Evolutionary conservation across 2,113 vertebrate genomes (phyloP).

Genomic region (Leucopternis melanops): DNA sequence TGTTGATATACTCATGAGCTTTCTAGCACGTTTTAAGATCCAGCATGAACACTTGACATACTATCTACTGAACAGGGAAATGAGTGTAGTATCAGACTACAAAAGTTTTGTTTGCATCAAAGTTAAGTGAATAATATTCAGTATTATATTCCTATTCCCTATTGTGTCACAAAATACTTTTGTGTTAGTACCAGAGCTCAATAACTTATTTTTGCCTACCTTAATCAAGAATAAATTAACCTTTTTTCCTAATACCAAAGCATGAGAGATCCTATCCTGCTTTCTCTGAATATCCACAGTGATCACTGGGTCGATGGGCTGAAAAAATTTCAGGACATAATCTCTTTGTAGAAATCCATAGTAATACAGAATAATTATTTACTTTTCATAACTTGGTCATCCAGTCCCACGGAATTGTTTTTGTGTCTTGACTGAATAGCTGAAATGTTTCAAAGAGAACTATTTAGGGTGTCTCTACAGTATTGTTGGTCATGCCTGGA

Average conservation of each 20-base stretch:
- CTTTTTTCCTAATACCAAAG: neutral
- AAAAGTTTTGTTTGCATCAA: neutral
- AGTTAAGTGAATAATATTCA: neutral
- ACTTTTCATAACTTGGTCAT: neutral
- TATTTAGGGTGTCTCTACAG: neutral
- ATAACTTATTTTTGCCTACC: neutral
- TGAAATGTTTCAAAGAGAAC: neutral
- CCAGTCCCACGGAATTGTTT: neutral
- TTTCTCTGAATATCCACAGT: neutral
- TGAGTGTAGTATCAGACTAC: neutral
- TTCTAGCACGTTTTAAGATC: slow-evolving; percentile 39
- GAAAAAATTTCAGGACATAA: neutral
- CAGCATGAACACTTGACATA: neutral
- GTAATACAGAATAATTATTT: neutral
- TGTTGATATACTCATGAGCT: slow-evolving; percentile 48
- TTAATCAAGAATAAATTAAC: neutral
- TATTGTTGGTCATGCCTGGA: neutral
- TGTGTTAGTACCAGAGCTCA: neutral
- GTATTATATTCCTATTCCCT: neutral
- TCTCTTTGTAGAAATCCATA: neutral
- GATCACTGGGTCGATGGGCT: neutral
- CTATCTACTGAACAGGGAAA: neutral
- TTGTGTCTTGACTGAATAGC: neutral
- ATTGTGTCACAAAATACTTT: neutral
- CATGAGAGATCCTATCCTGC: neutral